Base-by-base conservation (phyloP, 2,113 vertebrate species). In the Cyrtonyx montezumae region DNA sequence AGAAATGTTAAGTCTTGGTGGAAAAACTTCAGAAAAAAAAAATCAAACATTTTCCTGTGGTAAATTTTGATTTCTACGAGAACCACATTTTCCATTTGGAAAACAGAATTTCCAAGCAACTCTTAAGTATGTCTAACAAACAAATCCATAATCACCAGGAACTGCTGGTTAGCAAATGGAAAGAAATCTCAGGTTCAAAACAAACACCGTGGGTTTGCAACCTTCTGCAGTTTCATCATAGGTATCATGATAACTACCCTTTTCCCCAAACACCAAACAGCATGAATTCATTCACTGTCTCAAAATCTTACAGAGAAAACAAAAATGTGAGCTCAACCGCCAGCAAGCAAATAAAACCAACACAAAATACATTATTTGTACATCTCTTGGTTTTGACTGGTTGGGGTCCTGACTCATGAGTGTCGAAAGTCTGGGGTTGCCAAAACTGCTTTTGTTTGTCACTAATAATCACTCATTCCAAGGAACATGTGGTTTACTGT, bases 61-160 rank as follows among this genome's bases (percentile, higher is more conserved):
- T 89, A 92, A 93, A 96, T 95, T 91, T 85, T 92, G 87, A 94
- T 91, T 94, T 96, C 87, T 74, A 70, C 22, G 28, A 82, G 55
- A 94, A 87, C 79, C 88, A 94, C 87, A 92, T 93, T 96, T 96
- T 96, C 95, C 87, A 84, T 92, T 92, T 92, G 66, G 84, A 91
- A 94, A 91, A 81, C 11, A 74, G 65, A 80, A 93, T 94, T 92
- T 96, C 96, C 93, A 96, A 95, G 94, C 75, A 94, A 40, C 91
- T 87, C 84, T 59, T 67, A 79, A 79, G 45, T 91, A 82, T 59
- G 49, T 37, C 78, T 84, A 89, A 93, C 67, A 95, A 93, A 82
- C 55, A 82, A 48, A 90, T 77, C 74, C 84, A 79, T 67, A 94
- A 73, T 37, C 42, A 67, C 63, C 59, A 77, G 65, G 67, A 81